phyloP scores from a whole-genome alignment of 2,113 vertebrate species.

The Pedetes capensis region DNA sequence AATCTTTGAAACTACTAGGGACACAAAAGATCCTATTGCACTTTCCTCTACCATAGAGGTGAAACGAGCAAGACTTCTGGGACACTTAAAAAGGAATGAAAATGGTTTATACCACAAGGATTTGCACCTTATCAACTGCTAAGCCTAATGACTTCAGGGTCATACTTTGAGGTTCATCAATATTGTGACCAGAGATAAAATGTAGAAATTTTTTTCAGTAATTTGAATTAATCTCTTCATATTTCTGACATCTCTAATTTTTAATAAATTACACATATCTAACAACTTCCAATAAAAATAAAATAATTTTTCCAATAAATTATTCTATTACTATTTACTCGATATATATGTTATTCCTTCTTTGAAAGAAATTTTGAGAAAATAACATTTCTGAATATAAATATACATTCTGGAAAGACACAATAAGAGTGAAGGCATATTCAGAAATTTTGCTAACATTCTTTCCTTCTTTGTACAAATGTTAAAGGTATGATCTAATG shows the following conservation, averaged over 20 bases:
- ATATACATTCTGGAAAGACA: neutral
- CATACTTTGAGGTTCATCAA: neutral
- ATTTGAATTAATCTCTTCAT: neutral
- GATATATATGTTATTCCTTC: neutral
- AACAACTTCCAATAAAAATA: neutral
- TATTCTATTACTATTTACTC: neutral
- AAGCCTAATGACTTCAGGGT: neutral
- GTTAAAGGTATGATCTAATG: neutral
- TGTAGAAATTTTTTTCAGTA: neutral
- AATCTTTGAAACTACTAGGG: neutral
- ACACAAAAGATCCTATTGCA: neutral
- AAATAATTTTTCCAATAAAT: neutral
- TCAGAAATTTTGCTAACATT: neutral
- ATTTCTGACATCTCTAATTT: neutral
- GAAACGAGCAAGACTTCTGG: slow-evolving; percentile 12
- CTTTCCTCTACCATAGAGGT: slow-evolving; percentile 18
- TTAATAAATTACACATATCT: neutral
- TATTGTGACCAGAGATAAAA: neutral
- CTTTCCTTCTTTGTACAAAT: neutral
- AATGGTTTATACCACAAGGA: neutral
- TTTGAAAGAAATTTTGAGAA: neutral
- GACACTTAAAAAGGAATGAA: neutral
- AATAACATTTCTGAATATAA: neutral
- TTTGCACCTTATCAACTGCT: neutral
- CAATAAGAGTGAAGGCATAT: neutral